Base-by-base conservation (phyloP, 1,140 invertebrate genomes). In the Musca domestica region DNA sequence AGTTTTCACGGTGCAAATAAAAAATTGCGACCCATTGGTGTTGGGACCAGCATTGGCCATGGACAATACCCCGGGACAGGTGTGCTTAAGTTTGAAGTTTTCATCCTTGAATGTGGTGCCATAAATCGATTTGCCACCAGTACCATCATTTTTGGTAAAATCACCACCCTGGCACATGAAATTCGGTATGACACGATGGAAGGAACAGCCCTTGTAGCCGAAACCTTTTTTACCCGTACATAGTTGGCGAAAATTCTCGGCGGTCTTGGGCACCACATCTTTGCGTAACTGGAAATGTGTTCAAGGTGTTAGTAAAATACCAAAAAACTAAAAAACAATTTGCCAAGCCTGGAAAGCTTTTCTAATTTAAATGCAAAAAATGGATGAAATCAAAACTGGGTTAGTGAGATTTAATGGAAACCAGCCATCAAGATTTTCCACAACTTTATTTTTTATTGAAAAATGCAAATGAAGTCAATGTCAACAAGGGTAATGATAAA, bases 121-220 rank as follows among this genome's bases (percentile, higher is more conserved):
- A 75, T 96, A 97, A 80, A 98, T 97, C 68, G 94, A 96, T 83
- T 95, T 95, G 46, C 95, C 95, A 56, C 95, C 95, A 82, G 95
- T 98, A 76, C 95, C 95, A 82, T 97, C 95, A 83, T 94, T 89
- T 74, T 92, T 91, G 51, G 95, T 97, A 76, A 97, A 98, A 80
- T 98, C 95, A 69, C 94, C 94, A 30, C 93, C 92, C 84, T 98
- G 96, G 80, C 93, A 93, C 95, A 98, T 98, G 85, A 98, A 98
- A 78, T 96, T 95, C 67, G 96, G 96, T 76, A 99, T 98, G 63
- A 99, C 90, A 71, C 96, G 89, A 82, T 97, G 95, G 86, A 97
- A 97, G 64, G 86, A 90, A 75, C 89, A 93, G 25, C 89, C 90
- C 83, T 95, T 95, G 86, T 93, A 98, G 1, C 95, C 95, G 79